phyloP scores from a whole-genome alignment of 1,140 invertebrate species.

The Calosoma granatense region DNA sequence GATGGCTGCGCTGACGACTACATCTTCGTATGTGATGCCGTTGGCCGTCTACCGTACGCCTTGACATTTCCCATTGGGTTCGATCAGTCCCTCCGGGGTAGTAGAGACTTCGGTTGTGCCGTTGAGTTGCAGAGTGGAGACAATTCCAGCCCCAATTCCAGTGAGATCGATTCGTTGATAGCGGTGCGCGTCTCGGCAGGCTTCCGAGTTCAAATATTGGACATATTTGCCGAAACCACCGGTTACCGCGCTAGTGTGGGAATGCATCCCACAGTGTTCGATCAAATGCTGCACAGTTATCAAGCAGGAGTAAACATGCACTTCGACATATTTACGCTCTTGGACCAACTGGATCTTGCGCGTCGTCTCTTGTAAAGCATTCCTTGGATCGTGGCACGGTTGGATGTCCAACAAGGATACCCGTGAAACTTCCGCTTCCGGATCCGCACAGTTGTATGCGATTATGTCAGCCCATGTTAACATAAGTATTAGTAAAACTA shows the following conservation, averaged over 20 bases:
- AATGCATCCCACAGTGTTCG: neutral
- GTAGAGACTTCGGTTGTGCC: neutral
- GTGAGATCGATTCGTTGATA: neutral
- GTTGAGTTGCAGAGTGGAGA: neutral
- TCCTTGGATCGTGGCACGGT: neutral
- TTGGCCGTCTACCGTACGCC: neutral
- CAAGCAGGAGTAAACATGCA: neutral
- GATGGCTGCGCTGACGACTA: no score
- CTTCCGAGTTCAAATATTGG: neutral
- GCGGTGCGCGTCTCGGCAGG: neutral
- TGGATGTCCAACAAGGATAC: no score
- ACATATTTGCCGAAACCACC: neutral
- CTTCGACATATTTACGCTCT: neutral
- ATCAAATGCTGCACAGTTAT: neutral
- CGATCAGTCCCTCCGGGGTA: neutral
- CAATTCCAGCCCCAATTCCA: neutral
- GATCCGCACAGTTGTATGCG: no score
- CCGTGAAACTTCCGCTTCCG: no score
- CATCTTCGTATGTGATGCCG: no score
- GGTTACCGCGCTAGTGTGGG: no score
- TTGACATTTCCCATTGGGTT: neutral
- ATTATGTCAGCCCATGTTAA: no score
- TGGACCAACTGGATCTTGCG: constrained; percentile 11
- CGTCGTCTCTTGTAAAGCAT: neutral
- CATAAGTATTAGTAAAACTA: no score